These are phyloP conservation scores for Prunella fulvescens DNA, from an alignment of 2,113 vertebrate species.

Conservation along the genomic window DNA sequence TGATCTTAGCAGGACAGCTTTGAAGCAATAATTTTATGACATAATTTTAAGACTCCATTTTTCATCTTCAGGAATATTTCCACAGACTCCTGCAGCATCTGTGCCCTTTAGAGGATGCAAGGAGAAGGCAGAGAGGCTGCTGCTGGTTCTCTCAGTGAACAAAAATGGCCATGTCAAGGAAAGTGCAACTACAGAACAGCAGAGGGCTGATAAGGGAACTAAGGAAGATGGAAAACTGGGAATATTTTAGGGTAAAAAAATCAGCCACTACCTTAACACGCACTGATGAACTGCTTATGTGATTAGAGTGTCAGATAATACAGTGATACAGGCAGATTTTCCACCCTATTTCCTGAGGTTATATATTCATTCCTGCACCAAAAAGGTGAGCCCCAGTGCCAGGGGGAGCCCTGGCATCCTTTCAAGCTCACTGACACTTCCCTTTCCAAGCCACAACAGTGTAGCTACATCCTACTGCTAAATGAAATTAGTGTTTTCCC, in stretches of 20 bases:
- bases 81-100: background rate
- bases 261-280: constrained; percentile 3
- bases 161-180: background rate
- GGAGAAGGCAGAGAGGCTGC: background rate
- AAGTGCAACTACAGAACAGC: background rate
- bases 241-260: constrained; percentile 39
- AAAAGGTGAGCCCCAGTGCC: background rate
- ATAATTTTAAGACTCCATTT: background rate
- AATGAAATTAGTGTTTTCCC: background rate
- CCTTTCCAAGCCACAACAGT: background rate
- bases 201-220: background rate
- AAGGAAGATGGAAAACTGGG: background rate
- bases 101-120: background rate
- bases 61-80: background rate
- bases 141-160: background rate
- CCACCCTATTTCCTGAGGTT: constrained; percentile 68
- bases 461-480: background rate
- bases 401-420: background rate
- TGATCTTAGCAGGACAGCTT: background rate
- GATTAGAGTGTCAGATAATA: constrained; percentile 44
- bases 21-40: background rate
- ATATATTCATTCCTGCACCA: background rate
- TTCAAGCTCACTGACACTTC: background rate
- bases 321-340: constrained; percentile 55
- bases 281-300: constrained; percentile 38